Percentiles rank a stretch among this genome's conserved stretches.
Evolutionary conservation across 2,888 invertebrate genomes (phyloP).

Genomic region (Brachyptera putata): DNA sequence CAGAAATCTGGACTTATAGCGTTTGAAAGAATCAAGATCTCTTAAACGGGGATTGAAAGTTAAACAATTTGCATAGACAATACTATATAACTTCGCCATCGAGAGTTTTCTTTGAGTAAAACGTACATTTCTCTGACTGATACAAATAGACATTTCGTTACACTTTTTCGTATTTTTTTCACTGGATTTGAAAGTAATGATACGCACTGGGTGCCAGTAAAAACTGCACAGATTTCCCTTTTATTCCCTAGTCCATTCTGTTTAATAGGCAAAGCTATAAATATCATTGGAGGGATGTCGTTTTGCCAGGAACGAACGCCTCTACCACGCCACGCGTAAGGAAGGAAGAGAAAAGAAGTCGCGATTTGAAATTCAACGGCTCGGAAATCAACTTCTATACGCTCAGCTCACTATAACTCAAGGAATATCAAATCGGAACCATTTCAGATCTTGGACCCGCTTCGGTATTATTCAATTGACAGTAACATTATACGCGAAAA

Average conservation of each 20-base stretch:
- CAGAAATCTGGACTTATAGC: neutral
- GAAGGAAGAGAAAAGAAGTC: slow-evolving; percentile 9
- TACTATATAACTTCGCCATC: slow-evolving; percentile 1
- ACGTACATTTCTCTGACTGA: neutral
- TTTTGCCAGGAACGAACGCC: neutral
- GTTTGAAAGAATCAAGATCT: neutral
- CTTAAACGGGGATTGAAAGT: neutral
- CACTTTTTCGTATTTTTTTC: neutral
- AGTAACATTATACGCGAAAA: neutral
- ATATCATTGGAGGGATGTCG: slow-evolving; percentile 4
- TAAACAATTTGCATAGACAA: slow-evolving; percentile 4
- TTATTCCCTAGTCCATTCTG: neutral
- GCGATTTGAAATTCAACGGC: slow-evolving; percentile 3
- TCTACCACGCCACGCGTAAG: neutral
- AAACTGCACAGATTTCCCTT: slow-evolving; percentile 1
- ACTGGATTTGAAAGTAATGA: slow-evolving; percentile 1
- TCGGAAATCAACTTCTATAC: neutral
- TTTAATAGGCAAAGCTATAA: slow-evolving; percentile 5
- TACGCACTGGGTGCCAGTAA: neutral
- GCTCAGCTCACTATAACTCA: neutral
- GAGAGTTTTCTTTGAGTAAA: neutral
- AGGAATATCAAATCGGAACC: neutral
- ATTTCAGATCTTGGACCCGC: neutral
- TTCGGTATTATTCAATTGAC: neutral
- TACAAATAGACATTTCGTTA: slow-evolving; percentile 1